A percentile compares a stretch with the other conserved stretches of the same genome.
Conservation (phyloP, 2,113 vertebrate species). For the Burhinus bistriatus region DNA sequence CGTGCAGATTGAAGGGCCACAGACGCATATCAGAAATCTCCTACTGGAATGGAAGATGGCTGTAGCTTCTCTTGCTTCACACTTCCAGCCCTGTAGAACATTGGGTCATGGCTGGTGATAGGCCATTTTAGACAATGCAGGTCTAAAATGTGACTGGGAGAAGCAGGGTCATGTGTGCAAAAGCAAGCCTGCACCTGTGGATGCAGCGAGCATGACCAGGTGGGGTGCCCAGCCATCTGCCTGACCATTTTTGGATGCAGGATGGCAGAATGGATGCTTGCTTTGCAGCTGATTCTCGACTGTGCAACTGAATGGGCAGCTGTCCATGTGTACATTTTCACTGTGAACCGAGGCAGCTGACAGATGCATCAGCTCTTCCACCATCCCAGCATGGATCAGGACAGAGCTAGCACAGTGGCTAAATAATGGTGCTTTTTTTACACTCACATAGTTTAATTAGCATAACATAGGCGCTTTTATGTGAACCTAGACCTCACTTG, state of each 20-base stretch:
- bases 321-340: rapidly evolving
- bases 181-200: not conserved
- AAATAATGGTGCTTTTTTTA: not conserved
- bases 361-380: not conserved
- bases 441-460: not conserved
- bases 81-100: not conserved
- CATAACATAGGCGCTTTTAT: not conserved
- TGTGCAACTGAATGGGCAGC: not conserved
- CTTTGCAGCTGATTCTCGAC: not conserved
- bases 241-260: not conserved
- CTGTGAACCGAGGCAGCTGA: not conserved
- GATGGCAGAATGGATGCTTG: not conserved
- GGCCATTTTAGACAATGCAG: not conserved
- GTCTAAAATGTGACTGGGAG: not conserved
- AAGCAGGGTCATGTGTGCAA: not conserved
- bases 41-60: not conserved
- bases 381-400: no score
- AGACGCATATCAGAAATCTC: not conserved
- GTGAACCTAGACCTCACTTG: not conserved
- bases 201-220: rapidly evolving
- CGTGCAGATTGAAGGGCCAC: not conserved
- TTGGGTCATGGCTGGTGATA: not conserved
- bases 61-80: not conserved
- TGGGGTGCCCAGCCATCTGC: not conserved
- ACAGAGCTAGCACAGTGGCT: not conserved